These are phyloP conservation scores for Chymomyza caudatula DNA, from an alignment of 2,888 invertebrate species.

Conservation along the genomic window DNA sequence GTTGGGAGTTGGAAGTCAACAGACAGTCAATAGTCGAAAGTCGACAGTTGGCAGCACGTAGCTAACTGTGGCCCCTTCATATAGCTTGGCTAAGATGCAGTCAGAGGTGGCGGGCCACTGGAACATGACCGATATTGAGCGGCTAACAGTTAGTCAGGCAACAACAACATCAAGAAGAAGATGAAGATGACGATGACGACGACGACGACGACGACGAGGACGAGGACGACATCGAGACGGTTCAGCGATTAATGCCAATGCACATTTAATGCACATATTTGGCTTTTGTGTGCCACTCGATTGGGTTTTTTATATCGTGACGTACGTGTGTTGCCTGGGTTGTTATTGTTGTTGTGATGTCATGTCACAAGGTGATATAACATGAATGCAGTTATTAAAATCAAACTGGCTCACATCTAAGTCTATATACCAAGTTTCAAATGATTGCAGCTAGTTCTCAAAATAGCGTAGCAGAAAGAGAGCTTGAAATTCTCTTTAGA, in stretches of 20 bases:
- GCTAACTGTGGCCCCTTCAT: constrained; percentile 35
- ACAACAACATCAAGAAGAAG: neutral
- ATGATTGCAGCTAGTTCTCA: too few species aligned
- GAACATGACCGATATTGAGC: constrained; percentile 71
- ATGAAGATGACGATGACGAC: neutral
- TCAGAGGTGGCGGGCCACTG: constrained; percentile 68
- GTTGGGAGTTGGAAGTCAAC: neutral
- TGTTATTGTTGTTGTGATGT: constrained; percentile 41
- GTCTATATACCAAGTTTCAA: neutral
- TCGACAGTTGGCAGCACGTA: constrained; percentile 19
- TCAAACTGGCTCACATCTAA: neutral
- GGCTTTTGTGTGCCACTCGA: constrained; percentile 40
- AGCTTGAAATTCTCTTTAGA: neutral
- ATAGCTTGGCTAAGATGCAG: constrained; percentile 21
- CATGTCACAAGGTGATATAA: constrained; percentile 76
- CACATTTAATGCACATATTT: constrained; percentile 64
- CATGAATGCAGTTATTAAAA: constrained; percentile 68
- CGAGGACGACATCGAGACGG: constrained; percentile 39
- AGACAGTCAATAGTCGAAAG: neutral
- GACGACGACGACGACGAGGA: neutral
- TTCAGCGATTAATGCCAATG: constrained; percentile 71
- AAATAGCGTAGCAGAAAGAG: too few species aligned
- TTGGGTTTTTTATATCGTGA: constrained; percentile 68
- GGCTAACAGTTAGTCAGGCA: constrained; percentile 57
- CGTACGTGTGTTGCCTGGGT: constrained; percentile 60